These are phyloP conservation scores for Lithobates pipiens DNA, from an alignment of 2,797 vertebrate species.

Conservation along the genomic window DNA sequence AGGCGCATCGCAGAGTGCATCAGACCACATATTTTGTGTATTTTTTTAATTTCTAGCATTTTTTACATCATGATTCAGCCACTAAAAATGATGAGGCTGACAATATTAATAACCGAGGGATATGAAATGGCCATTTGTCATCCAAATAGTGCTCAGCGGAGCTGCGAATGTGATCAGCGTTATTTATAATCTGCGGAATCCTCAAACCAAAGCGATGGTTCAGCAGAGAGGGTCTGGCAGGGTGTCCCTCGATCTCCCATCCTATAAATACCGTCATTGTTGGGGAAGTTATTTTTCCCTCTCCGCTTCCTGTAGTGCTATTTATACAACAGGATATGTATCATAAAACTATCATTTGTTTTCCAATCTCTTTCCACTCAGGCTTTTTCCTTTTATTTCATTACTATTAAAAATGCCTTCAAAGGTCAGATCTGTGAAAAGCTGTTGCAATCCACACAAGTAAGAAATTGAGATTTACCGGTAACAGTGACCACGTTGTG, in stretches of 20 bases:
- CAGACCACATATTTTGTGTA: too few relatives aligned
- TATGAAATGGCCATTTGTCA: too few relatives aligned
- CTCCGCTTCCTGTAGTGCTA: constrained; percentile 55
- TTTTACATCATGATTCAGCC: too few relatives aligned
- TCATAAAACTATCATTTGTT: constrained; percentile 49
- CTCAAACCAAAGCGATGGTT: not conserved
- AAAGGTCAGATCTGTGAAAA: not conserved
- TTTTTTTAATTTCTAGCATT: too few relatives aligned
- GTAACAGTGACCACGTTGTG: too few relatives aligned
- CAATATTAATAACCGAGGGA: too few relatives aligned
- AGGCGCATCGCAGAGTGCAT: too few relatives aligned
- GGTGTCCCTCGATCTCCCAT: not conserved
- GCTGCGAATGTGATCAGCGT: too few relatives aligned
- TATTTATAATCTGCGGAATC: not conserved
- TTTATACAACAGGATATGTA: constrained; percentile 66
- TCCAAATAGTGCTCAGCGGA: too few relatives aligned
- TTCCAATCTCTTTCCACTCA: not conserved
- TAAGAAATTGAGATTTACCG: not conserved
- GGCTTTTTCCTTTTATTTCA: constrained; percentile 18
- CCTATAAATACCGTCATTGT: constrained; percentile 63
- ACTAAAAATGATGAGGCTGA: too few relatives aligned
- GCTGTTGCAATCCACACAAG: too few relatives aligned
- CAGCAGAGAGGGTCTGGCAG: not conserved
- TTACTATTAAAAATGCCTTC: not conserved
- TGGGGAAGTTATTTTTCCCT: constrained; percentile 60